Evolutionary conservation across 2,113 vertebrate genomes (phyloP), one percentile per base, ranked within the genome.

Genomic region (Hymenochirus boettgeri): DNA sequence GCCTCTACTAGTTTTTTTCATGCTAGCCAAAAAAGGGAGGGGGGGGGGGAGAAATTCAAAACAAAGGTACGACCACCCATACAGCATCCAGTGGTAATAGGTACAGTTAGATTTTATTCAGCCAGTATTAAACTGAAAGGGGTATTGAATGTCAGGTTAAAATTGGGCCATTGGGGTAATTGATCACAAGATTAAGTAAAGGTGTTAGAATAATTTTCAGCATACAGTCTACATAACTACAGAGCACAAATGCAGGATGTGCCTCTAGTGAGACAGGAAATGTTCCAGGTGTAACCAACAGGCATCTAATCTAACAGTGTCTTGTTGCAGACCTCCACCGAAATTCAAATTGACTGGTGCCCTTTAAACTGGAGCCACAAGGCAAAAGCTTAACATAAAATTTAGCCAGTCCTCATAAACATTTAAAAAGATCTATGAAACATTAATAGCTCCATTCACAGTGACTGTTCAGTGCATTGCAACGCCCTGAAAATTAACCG

Each of bases 21-120:
- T n/a, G 46, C 57, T 24, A 46, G 64, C 64, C 64, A 67, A 67
- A 59, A 62, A 35, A 2, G 58, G n/a, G n/a, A n/a, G n/a, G n/a
- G n/a, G n/a, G n/a, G n/a, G n/a, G n/a, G n/a, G n/a, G n/a, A 66
- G 24, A 19, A 15, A 58, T 58, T 46, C 64, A 66, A 66, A 67
- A 67, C 55, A 67, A 67, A 67, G 56, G 62, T 54, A 23, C 46
- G 64, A 59, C 64, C 64, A 67, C 64, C 64, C 64, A 67, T 33
- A n/a, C 55, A 18, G 64, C 26, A 67, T 58, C 19, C 24, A 58
- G 39, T 42, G 45, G 50, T 59, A 58, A 31, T 59, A 46, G 39
- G 64, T 21, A 33, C 48, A 27, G 13, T 27, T 13, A 23, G 59
- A 19, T n/a, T 35, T 39, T 37, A 52, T 51, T 58, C 45, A 23